These are phyloP conservation scores for Taxidea taxus DNA, from an alignment of 2,113 vertebrate species.

Conservation along the genomic window DNA sequence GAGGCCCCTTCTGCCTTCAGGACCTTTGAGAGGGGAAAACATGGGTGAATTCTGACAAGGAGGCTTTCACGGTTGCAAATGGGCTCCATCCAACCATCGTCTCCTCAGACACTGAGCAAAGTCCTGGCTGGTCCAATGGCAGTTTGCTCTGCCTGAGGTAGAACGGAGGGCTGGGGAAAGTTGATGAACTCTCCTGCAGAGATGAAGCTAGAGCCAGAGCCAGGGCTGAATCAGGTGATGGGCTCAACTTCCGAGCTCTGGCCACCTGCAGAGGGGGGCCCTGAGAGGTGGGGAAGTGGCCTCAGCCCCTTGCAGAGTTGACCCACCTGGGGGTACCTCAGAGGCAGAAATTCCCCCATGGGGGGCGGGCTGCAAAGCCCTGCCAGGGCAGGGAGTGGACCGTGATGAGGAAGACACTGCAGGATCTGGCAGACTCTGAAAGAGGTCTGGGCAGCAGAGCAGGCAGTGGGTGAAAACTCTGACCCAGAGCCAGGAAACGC, in stretches of 20 bases:
- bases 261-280: not conserved
- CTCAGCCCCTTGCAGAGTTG: not conserved
- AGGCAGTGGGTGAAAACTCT: not conserved
- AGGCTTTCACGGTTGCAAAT: accelerated
- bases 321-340: accelerated
- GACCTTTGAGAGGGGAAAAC: not conserved
- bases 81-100: not conserved
- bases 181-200: not conserved
- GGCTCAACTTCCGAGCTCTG: not conserved
- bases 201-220: not conserved
- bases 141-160: not conserved
- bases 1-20: not conserved
- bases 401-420: not conserved
- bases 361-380: not conserved
- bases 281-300: not conserved
- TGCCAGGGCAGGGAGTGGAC: not conserved
- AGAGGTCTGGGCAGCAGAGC: not conserved
- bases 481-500: not conserved
- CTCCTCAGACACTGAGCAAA: not conserved
- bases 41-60: not conserved
- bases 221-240: not conserved
- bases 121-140: not conserved
- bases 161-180: not conserved
- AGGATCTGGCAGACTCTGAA: not conserved
- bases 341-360: not conserved